phyloP scores from a whole-genome alignment of 2,113 vertebrate genomes.

The Oophaga pumilio region DNA sequence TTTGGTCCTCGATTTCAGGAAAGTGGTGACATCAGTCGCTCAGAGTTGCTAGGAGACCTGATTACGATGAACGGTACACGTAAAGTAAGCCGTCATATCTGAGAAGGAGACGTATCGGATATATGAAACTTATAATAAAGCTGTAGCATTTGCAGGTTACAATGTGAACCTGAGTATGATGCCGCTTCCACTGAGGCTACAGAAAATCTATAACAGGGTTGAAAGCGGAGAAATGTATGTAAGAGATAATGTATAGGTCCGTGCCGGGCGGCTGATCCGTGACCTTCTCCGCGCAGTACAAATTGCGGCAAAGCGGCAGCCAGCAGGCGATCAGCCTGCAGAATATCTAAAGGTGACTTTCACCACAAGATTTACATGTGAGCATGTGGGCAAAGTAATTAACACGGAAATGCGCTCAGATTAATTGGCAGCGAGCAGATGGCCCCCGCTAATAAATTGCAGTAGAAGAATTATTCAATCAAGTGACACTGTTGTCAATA shows the following conservation, averaged over 20 bases:
- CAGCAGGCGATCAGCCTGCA: background rate
- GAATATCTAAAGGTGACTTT: conserved; percentile 36
- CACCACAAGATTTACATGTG: conserved; percentile 23
- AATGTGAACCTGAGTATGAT: background rate
- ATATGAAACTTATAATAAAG: conserved; percentile 19
- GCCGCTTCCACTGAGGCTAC: background rate
- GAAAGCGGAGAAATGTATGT: background rate
- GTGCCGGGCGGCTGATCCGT: background rate
- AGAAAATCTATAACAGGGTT: conserved; percentile 12
- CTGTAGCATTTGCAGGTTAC: background rate
- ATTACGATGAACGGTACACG: conserved; percentile 10
- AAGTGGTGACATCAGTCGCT: conserved; percentile 17
- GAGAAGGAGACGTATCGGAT: background rate
- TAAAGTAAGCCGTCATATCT: conserved; percentile 2
- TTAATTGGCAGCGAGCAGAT: conserved; percentile 45
- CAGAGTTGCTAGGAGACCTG: conserved; percentile 47
- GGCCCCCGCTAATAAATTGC: conserved; percentile 1
- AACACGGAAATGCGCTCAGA: conserved; percentile 7
- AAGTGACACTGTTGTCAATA: conserved; percentile 23
- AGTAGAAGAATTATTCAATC: background rate
- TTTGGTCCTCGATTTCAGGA: conserved; percentile 1
- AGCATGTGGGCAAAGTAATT: conserved; percentile 29
- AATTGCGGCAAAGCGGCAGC: background rate
- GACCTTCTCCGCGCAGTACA: conserved; percentile 15
- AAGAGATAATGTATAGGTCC: conserved; percentile 30